These are phyloP conservation scores for Streptopelia turtur DNA, from an alignment of 2,797 vertebrate genomes.

Conservation along the genomic window DNA sequence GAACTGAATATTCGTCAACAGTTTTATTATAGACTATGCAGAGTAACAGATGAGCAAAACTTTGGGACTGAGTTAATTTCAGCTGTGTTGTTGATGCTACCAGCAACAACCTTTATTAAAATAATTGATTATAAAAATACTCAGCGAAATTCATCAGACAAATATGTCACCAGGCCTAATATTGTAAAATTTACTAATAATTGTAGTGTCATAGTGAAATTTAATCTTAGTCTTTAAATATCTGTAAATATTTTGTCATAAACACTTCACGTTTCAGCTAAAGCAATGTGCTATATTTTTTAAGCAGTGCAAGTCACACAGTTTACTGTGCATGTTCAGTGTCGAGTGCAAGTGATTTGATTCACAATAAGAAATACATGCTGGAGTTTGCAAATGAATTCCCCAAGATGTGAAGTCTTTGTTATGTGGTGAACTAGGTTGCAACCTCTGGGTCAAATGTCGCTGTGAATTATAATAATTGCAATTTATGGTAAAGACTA, in stretches of 20 bases:
- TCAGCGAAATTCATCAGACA: conserved; percentile 11
- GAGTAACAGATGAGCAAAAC: not conserved
- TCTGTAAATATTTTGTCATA: conserved; percentile 65
- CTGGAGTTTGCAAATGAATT: conserved; percentile 48
- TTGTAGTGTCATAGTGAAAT: not conserved
- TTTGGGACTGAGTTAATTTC: not conserved
- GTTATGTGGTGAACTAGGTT: conserved; percentile 75
- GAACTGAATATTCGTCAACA: not conserved
- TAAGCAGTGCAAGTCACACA: not conserved
- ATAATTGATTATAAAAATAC: conserved; percentile 19
- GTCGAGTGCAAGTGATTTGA: conserved; percentile 34
- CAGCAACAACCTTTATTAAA: conserved; percentile 15
- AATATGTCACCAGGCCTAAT: not conserved
- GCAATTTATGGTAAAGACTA: conserved; percentile 82
- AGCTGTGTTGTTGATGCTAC: not conserved
- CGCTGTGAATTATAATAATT: conserved; percentile 83
- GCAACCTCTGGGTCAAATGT: conserved; percentile 79
- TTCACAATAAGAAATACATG: conserved; percentile 29
- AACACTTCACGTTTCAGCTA: conserved; percentile 1
- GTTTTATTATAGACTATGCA: not conserved
- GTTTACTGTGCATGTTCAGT: not conserved
- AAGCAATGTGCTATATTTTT: conserved; percentile 33
- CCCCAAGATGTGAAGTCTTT: conserved; percentile 71
- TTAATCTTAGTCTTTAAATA: not conserved
- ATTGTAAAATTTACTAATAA: conserved; percentile 33